phyloP scores from a whole-genome alignment of 2,888 invertebrate genomes.

The Tachina lurida region DNA sequence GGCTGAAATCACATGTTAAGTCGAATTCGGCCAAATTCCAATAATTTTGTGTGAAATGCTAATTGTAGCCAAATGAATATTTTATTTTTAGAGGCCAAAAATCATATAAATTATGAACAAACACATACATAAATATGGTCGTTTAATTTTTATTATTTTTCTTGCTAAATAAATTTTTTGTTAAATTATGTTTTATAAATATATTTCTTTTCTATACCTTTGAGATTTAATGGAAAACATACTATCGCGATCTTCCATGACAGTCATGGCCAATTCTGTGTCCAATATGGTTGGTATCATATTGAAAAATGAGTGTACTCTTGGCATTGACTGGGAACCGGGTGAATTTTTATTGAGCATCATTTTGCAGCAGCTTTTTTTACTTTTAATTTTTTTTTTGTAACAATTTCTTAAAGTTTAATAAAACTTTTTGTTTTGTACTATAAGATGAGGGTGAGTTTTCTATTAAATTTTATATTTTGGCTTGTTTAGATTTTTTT shows the following conservation, averaged over 20 bases:
- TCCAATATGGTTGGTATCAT: conserved; percentile 81
- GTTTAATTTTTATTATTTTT: not conserved
- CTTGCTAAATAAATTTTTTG: not conserved
- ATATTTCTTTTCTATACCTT: conserved; percentile 76
- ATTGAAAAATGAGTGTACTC: conserved; percentile 80
- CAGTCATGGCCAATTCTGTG: conserved; percentile 81
- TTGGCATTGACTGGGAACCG: conserved; percentile 79
- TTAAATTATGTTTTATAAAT: conserved; percentile 26
- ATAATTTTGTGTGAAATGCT: not conserved
- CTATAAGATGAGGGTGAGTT: not conserved
- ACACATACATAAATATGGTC: not conserved
- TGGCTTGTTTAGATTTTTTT: conserved; percentile 16
- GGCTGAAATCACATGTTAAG: not conserved
- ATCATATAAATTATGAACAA: conserved; percentile 6
- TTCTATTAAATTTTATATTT: not conserved
- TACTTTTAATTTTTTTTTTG: not conserved
- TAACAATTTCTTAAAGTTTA: not conserved
- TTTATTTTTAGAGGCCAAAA: not conserved
- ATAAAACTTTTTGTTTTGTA: conserved; percentile 32
- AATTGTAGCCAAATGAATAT: not conserved
- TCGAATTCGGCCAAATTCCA: not conserved
- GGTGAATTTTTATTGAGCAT: conserved; percentile 79
- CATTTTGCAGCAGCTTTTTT: conserved; percentile 45
- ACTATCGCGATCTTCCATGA: conserved; percentile 80
- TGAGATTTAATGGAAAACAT: conserved; percentile 81